Conservation (phyloP, 2,113 vertebrate species). For the Rattus rattus region DNA sequence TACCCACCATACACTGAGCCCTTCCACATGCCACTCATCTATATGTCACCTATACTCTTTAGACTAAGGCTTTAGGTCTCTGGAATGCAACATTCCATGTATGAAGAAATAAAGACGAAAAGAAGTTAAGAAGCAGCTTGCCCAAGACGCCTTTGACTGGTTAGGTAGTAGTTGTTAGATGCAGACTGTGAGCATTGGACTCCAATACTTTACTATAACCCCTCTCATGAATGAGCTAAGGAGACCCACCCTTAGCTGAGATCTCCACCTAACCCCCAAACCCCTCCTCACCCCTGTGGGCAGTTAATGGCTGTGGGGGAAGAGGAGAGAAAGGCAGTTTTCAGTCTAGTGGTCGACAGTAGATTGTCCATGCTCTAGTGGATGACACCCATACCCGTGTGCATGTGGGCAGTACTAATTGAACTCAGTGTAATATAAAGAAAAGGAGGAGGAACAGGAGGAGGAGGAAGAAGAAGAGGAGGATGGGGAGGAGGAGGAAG, state of each 20-base stretch:
- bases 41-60: background rate
- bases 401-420: background rate
- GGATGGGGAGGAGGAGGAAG: background rate
- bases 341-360: background rate
- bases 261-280: background rate
- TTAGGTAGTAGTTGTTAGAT: background rate
- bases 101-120: background rate
- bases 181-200: accelerated
- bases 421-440: too few relatives aligned
- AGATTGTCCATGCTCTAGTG: background rate
- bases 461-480: too few relatives aligned
- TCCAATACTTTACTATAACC: background rate
- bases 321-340: too few relatives aligned
- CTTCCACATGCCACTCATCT: background rate
- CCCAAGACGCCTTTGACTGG: too few relatives aligned
- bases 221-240: background rate
- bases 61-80: background rate
- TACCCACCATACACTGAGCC: background rate
- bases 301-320: background rate
- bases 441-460: too few relatives aligned
- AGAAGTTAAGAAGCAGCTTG: background rate
- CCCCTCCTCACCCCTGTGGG: too few relatives aligned
- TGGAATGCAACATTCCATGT: background rate
- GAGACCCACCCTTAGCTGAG: background rate
- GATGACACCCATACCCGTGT: background rate